Conservation (phyloP, 2,797 vertebrate species). For the Apodemus agrarius region DNA sequence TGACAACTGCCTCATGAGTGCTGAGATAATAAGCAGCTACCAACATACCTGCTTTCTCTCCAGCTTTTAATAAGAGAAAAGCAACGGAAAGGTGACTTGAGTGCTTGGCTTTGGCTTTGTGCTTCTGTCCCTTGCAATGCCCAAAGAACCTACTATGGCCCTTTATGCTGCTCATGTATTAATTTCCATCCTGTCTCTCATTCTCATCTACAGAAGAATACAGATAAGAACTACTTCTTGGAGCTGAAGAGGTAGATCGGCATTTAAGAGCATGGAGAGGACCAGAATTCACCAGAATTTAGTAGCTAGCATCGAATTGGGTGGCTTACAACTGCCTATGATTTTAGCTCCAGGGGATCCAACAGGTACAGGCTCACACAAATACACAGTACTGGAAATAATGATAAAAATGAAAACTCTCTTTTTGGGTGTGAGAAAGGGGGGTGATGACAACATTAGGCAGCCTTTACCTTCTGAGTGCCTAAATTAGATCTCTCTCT, state of each 20-base stretch:
- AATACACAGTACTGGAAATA: not conserved
- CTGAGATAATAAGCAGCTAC: not conserved
- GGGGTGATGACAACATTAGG: no score
- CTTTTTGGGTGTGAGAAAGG: not conserved
- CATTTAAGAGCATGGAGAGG: no score
- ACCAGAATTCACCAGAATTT: no score
- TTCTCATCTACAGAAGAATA: not conserved
- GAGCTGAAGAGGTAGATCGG: no score
- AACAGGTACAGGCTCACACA: not conserved
- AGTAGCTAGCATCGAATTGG: no score
- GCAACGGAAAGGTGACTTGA: not conserved
- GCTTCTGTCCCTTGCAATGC: not conserved
- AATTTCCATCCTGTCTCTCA: not conserved
- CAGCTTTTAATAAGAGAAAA: slow-evolving; percentile 15
- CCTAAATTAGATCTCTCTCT: no score
- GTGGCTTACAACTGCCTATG: no score
- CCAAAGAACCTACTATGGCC: not conserved
- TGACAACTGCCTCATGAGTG: not conserved
- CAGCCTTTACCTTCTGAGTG: no score
- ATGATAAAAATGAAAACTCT: not conserved
- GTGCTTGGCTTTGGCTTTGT: slow-evolving; percentile 8
- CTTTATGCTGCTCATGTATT: not conserved
- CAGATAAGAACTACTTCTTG: not conserved
- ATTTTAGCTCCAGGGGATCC: no score
- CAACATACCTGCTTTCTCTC: not conserved